A percentile compares a stretch with the other conserved stretches of the same genome.
Conservation (phyloP, 2,797 vertebrate genomes). For the Echeneis naucrates region DNA sequence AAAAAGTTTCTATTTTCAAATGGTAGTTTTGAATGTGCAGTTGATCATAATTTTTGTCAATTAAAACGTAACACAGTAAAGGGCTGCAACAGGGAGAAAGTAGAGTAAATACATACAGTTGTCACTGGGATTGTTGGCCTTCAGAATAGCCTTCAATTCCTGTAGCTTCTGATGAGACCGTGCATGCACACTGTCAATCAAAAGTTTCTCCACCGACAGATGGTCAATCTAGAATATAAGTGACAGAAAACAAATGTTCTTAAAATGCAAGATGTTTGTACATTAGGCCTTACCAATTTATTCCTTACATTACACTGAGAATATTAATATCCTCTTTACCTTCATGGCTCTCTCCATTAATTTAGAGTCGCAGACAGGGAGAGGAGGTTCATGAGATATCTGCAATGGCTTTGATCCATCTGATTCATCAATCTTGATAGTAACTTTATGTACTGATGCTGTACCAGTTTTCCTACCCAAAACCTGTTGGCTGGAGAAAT, state of each 20-base stretch:
- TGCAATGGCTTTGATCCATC: constrained; percentile 98
- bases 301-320: not conserved
- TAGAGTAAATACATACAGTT: constrained; percentile 87
- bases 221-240: constrained; percentile 91
- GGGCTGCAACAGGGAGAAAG: not conserved
- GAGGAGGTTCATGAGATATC: constrained; percentile 97
- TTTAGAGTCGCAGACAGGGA: constrained; percentile 95
- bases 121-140: constrained; percentile 92
- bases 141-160: constrained; percentile 96
- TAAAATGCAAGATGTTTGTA: not conserved
- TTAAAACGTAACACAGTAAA: too few relatives aligned
- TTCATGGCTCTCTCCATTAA: constrained; percentile 98
- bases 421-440: constrained; percentile 95
- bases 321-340: constrained; percentile 74
- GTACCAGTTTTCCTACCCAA: constrained; percentile 96
- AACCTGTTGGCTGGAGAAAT: constrained; percentile 91
- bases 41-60: constrained; percentile 8
- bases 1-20: not conserved
- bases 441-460: constrained; percentile 96
- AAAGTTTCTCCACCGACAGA: constrained; percentile 97
- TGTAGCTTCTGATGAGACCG: constrained; percentile 97
- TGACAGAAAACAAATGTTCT: not conserved
- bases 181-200: constrained; percentile 98
- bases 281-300: not conserved
- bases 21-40: not conserved